Evolutionary conservation across 2,113 vertebrate genomes (phyloP), one percentile per base, ranked within the genome.

Genomic region (Campylomormyrus numenius): DNA sequence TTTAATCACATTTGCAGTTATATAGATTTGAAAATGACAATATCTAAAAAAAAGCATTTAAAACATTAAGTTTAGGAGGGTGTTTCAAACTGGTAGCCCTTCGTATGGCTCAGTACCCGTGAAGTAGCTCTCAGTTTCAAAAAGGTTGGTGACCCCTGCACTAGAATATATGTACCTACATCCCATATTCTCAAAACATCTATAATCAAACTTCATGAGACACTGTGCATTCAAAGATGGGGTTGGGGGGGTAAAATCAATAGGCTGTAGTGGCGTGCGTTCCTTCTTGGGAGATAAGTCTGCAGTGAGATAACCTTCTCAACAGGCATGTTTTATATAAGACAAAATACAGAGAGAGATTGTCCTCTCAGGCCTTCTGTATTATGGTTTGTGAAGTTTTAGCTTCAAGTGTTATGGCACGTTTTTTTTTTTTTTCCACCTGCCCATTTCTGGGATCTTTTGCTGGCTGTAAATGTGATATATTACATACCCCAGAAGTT

Each of bases 401-500:
- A 88, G 88, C 83, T 88, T 88, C 35, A 88, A 45, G 45, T 84
- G n/a, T 35, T 49, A 88, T 53, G 88, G 42, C 86, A 88, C 42
- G 21, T 52, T 52, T 48, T 48, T 45, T 46, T 42, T 39, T 85
- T 48, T 85, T 45, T 83, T 3, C n/a, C 31, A 80, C 74, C 74
- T 19, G 45, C 7, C 24, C 83, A 48, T 85, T 85, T n/a, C 24
- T 52, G 85, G 49, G 45, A 87, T 27, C 2, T 45, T 87, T 53
- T 87, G 48, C 50, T 52, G 50, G 48, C 48, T 56, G 24, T 87
- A 87, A 87, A 87, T 87, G 85, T 87, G 80, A 19, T 45, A 42
- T 42, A 11, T 66, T n/a, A 48, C 97, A 97, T 98, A 98, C 97
- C 96, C 95, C 98, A 97, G 97, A 96, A 96, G 96, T 96, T 97